Conservation (phyloP, 2,797 vertebrate genomes). For the Alauda arvensis region DNA sequence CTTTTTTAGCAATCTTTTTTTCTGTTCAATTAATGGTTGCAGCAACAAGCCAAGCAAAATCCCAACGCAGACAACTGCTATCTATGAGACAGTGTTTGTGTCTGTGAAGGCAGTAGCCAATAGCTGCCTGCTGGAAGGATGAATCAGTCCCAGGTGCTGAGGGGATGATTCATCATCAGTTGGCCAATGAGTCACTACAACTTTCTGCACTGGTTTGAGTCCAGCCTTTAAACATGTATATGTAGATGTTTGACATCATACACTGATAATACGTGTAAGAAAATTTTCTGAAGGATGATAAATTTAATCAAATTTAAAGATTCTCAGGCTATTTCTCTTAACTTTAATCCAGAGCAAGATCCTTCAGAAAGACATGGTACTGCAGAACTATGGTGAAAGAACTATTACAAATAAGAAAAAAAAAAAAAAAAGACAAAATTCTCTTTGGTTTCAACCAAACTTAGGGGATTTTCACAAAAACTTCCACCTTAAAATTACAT, state of each 20-base stretch:
- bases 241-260: background rate
- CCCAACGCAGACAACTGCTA: slow-evolving; percentile 3
- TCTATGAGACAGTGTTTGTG: slow-evolving; percentile 42
- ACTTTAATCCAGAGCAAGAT: background rate
- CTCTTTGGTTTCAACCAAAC: background rate
- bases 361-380: background rate
- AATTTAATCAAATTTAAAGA: background rate
- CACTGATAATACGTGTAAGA: background rate
- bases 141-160: slow-evolving; percentile 60
- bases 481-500: background rate
- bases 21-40: slow-evolving; percentile 23
- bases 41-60: slow-evolving; percentile 22
- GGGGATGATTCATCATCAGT: slow-evolving; percentile 47
- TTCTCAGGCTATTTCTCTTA: background rate
- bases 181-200: slow-evolving; percentile 51
- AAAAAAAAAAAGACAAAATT: background rate
- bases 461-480: background rate
- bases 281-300: background rate
- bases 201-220: slow-evolving; percentile 8
- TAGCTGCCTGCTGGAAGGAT: slow-evolving; percentile 24
- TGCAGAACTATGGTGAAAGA: background rate
- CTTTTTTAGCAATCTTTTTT: background rate
- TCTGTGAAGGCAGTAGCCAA: slow-evolving; percentile 30
- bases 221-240: background rate
- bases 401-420: background rate